A percentile compares a stretch with the other conserved stretches of the same genome.
phyloP scores from a whole-genome alignment of 2,797 vertebrate genomes.

The Hippoglossus hippoglossus region DNA sequence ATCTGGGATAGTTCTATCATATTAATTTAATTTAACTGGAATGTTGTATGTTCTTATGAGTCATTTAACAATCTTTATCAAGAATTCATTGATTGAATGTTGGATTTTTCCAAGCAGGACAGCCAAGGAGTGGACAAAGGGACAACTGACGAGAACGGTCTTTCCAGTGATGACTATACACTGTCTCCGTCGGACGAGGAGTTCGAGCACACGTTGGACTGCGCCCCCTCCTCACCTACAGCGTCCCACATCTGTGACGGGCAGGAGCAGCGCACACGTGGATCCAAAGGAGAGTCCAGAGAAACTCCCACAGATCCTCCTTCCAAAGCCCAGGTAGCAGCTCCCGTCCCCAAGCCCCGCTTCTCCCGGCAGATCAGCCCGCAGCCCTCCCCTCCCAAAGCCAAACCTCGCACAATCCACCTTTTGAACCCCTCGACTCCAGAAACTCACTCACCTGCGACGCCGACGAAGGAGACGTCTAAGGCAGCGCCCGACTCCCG shows the following conservation, averaged over 20 bases:
- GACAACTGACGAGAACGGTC: constrained; percentile 34
- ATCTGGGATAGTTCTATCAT: too few species aligned
- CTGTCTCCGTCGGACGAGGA: constrained; percentile 73
- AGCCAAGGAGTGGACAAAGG: neutral
- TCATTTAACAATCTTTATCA: too few species aligned
- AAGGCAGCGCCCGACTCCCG: constrained; percentile 49
- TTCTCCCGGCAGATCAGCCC: constrained; percentile 44
- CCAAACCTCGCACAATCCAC: constrained; percentile 78
- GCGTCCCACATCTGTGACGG: constrained; percentile 15
- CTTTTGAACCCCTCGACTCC: constrained; percentile 19
- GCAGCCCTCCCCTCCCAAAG: constrained; percentile 59
- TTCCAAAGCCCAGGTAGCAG: neutral
- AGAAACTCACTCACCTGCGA: neutral
- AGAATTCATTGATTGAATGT: neutral
- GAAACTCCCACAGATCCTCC: constrained; percentile 14
- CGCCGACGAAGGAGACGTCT: constrained; percentile 11
- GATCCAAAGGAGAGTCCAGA: constrained; percentile 26
- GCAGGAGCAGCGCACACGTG: constrained; percentile 9
- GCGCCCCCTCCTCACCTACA: constrained; percentile 12
- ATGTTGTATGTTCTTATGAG: too few species aligned
- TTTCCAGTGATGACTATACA: constrained; percentile 61
- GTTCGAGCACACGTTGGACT: constrained; percentile 58
- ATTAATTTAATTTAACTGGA: too few species aligned
- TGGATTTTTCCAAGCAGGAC: constrained; percentile 47
- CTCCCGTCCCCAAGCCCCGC: constrained; percentile 74